Evolutionary conservation across 2,888 invertebrate species (phyloP).

Genomic region (Nipponacmea schrenckii): DNA sequence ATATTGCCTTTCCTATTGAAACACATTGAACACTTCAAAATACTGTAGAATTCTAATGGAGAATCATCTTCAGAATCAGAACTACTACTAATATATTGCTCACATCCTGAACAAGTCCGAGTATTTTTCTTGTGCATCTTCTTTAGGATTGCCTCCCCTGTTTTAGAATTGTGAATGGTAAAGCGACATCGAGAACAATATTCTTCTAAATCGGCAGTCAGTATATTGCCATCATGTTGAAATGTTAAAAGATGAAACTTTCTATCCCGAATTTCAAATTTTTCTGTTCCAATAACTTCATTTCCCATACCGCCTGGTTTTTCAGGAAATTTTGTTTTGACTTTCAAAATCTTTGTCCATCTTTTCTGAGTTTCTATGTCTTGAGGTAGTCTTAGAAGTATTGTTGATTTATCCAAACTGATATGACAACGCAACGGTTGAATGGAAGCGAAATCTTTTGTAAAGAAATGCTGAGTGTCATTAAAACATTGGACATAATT

Average conservation of each 20-base stretch:
- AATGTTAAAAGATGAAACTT: slow-evolving; percentile 27
- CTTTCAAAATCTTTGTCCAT: slow-evolving; percentile 27
- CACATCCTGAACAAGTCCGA: background rate
- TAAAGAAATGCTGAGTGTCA: slow-evolving; percentile 31
- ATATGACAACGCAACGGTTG: slow-evolving; percentile 28
- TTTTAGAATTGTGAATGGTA: slow-evolving; percentile 8
- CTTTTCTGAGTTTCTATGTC: slow-evolving; percentile 18
- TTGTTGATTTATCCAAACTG: slow-evolving; percentile 23
- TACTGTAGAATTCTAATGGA: slow-evolving; percentile 1
- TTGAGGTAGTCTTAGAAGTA: slow-evolving; percentile 31
- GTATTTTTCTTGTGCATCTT: slow-evolving; percentile 1
- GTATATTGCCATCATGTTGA: slow-evolving; percentile 12
- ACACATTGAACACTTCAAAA: slow-evolving; percentile 14
- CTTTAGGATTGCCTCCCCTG: slow-evolving; percentile 5
- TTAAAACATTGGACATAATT: slow-evolving; percentile 18
- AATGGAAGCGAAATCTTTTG: slow-evolving; percentile 20
- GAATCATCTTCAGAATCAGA: slow-evolving; percentile 11
- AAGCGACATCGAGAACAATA: slow-evolving; percentile 29
- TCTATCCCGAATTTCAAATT: slow-evolving; percentile 26
- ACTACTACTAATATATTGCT: background rate
- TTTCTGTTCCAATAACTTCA: slow-evolving; percentile 18
- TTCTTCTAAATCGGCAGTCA: slow-evolving; percentile 26
- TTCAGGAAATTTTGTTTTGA: slow-evolving; percentile 11
- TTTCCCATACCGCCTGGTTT: slow-evolving; percentile 17
- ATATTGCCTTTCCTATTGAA: slow-evolving; percentile 17